A percentile compares a stretch with the other conserved stretches of the same genome.
These are phyloP conservation scores for Hydropotes inermis DNA, from an alignment of 2,113 vertebrate genomes.

Conservation along the genomic window DNA sequence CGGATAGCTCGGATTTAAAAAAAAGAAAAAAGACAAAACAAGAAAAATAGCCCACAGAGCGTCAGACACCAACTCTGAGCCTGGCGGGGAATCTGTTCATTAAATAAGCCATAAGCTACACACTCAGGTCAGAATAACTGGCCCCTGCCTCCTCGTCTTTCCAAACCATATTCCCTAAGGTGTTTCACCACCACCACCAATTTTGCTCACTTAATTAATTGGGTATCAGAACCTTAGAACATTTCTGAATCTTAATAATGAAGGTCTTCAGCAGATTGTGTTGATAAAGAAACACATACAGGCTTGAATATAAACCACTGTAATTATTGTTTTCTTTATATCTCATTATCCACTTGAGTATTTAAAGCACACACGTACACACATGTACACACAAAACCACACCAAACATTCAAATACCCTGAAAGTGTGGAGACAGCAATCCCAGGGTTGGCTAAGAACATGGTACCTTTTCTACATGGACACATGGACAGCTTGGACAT, in stretches of 20 bases:
- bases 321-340: neutral
- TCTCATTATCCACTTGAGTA: neutral
- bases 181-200: neutral
- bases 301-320: conserved; percentile 13
- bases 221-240: conserved; percentile 39
- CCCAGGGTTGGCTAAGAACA: neutral
- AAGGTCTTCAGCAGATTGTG: conserved; percentile 45
- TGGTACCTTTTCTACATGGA: neutral
- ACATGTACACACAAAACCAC: conserved; percentile 22
- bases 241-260: conserved; percentile 29
- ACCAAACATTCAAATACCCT: conserved; percentile 53
- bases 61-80: conserved; percentile 70
- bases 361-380: neutral
- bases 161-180: neutral
- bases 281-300: conserved; percentile 27
- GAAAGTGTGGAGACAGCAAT: neutral
- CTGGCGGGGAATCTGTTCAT: conserved; percentile 72
- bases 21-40: conserved; percentile 10
- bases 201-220: conserved; percentile 26
- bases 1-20: conserved; percentile 62
- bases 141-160: neutral
- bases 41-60: conserved; percentile 49
- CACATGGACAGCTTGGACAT: neutral
- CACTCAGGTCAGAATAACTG: neutral
- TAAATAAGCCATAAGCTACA: conserved; percentile 69